Evolutionary conservation across 2,888 invertebrate genomes (phyloP).

Genomic region (Plemyria rubiginata): DNA sequence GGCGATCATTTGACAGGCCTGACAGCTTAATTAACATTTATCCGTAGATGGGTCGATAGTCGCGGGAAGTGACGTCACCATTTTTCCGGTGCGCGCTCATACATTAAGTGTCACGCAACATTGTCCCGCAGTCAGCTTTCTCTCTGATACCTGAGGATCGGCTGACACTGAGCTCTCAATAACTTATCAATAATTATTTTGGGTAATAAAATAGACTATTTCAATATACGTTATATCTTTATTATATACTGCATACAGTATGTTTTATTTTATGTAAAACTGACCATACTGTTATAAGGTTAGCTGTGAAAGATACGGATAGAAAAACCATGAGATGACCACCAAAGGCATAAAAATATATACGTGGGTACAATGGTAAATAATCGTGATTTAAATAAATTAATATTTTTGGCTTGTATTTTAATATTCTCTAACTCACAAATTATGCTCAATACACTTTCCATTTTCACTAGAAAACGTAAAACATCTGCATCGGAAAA

Average conservation of each 20-base stretch:
- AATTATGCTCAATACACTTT: no score
- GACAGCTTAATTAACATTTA: constrained; percentile 12
- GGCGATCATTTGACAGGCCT: constrained; percentile 9
- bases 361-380: no score
- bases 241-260: no score
- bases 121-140: constrained; percentile 2
- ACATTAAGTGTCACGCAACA: constrained; percentile 11
- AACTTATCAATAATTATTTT: background rate
- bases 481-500: constrained; percentile 1
- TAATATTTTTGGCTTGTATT: no score
- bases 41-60: constrained; percentile 6
- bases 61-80: constrained; percentile 5
- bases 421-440: no score
- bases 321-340: no score
- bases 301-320: no score
- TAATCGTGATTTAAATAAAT: no score
- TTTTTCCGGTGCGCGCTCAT: constrained; percentile 1
- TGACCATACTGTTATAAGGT: no score
- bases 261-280: background rate
- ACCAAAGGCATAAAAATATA: no score
- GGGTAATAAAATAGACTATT: background rate
- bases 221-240: background rate
- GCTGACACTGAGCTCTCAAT: background rate
- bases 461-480: background rate
- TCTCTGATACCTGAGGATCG: background rate